Percentiles rank a stretch among this genome's conserved stretches.
phyloP scores from a whole-genome alignment of 2,888 invertebrate species.

The Colostygia pectinataria region DNA sequence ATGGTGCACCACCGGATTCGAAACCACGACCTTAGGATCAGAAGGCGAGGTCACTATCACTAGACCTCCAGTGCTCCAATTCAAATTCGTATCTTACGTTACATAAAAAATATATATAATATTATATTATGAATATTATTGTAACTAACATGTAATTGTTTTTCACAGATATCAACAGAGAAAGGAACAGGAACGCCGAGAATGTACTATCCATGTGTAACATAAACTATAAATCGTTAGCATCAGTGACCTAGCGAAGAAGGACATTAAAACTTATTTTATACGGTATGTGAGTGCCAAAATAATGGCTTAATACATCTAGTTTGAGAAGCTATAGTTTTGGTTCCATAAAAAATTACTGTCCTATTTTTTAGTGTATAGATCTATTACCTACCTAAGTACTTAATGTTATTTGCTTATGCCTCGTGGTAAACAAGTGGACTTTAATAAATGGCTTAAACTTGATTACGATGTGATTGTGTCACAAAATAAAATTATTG shows the following conservation, averaged over 20 bases:
- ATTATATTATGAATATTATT: too few relatives aligned
- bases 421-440: not conserved
- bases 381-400: too few relatives aligned
- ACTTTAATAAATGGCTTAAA: slow-evolving; percentile 6
- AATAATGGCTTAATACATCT: not conserved
- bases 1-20: too few relatives aligned
- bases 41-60: too few relatives aligned
- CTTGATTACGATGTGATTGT: slow-evolving; percentile 14
- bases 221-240: slow-evolving; percentile 44
- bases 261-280: slow-evolving; percentile 20
- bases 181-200: slow-evolving; percentile 88
- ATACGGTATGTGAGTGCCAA: slow-evolving; percentile 1
- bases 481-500: slow-evolving; percentile 35
- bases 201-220: slow-evolving; percentile 89
- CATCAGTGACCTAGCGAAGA: slow-evolving; percentile 31
- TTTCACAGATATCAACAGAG: slow-evolving; percentile 86
- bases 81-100: too few relatives aligned
- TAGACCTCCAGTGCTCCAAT: too few relatives aligned
- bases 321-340: not conserved
- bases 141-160: not conserved
- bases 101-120: too few relatives aligned
- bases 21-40: too few relatives aligned
- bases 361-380: not conserved
- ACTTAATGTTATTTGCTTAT: too few relatives aligned
- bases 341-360: not conserved